Conservation (phyloP, 35 echinoderm and acorn worm species). For the Apostichopus japonicus region DNA sequence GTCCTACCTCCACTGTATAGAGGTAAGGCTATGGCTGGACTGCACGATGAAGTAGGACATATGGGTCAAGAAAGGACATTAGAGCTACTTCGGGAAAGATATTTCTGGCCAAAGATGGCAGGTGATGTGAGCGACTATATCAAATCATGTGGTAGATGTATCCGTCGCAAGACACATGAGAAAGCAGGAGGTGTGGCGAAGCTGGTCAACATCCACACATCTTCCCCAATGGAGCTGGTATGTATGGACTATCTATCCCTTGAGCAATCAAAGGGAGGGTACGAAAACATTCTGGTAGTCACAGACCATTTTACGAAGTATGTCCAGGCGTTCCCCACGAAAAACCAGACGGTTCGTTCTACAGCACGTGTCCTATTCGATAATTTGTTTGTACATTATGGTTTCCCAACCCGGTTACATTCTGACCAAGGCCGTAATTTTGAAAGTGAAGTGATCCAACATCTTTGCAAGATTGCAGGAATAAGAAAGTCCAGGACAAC, state of each 20-base stretch:
- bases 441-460: slow-evolving; percentile 52
- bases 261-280: slow-evolving; percentile 40
- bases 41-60: slow-evolving; percentile 71
- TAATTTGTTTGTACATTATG: slow-evolving; percentile 74
- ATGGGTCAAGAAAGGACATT: slow-evolving; percentile 51
- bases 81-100: slow-evolving; percentile 15
- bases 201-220: slow-evolving; percentile 41
- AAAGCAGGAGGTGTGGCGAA: background rate
- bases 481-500: slow-evolving; percentile 58
- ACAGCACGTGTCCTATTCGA: slow-evolving; percentile 60
- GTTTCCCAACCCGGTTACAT: slow-evolving; percentile 60
- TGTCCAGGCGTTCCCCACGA: slow-evolving; percentile 18
- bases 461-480: slow-evolving; percentile 37
- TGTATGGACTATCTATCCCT: slow-evolving; percentile 10
- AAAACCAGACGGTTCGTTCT: slow-evolving; percentile 39
- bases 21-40: slow-evolving; percentile 1
- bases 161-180: background rate
- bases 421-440: slow-evolving; percentile 72
- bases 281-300: no score
- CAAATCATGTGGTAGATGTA: slow-evolving; percentile 23
- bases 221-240: slow-evolving; percentile 40
- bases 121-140: slow-evolving; percentile 6
- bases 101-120: slow-evolving; percentile 60
- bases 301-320: background rate
- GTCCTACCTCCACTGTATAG: slow-evolving; percentile 38